Base-by-base conservation (phyloP, 1,140 invertebrate genomes). In the Bombus waltoni region DNA sequence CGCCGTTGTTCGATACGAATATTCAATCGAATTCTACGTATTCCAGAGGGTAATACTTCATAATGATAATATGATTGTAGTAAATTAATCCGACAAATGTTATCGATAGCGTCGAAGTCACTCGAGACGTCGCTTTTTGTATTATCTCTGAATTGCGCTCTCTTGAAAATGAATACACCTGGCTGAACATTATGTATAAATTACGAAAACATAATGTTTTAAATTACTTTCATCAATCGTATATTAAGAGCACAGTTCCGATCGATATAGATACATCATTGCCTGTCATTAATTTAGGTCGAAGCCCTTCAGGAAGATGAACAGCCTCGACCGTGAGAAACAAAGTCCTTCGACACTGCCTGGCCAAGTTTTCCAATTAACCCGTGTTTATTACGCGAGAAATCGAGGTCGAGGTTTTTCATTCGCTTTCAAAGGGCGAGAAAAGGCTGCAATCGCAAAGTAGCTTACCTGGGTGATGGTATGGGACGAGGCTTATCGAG, bases 401-500 rank as follows among this genome's bases (percentile, higher is more conserved):
- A 68, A 73, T 86, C 38, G 40, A n/a, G 35, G 81, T 74, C 78
- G 78, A 74, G 78, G 35, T 80, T 80, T 42, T 25, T 44, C 66
- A 18, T 74, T 57, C 35, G 53, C 15, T 42, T 11, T 40, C 42
- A 87, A 59, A 68, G 59, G 71, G 53, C n/a, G 66, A 79, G n/a
- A 72, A 84, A 77, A 28, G 53, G 32, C 25, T 44, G 32, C 25
- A 62, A 57, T 32, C 40, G 1, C 25, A 59, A 57, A 81, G 70
- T 42, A 59, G 75, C 91, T 94, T 89, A 94, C 94, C 94, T 93
- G 38, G 94, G 93, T 13, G 93, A 94, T 40, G 93, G 90, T 79
- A 90, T 89, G 68, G 93, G 88, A 38, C 94, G 91, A 62, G 93
- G 92, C 83, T 94, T 94, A 85, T 94, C 94, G 32, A 94, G 90